A percentile compares a stretch with the other conserved stretches of the same genome.
These are phyloP conservation scores for Callosobruchus maculatus DNA, from an alignment of 2,888 invertebrate genomes.

Conservation along the genomic window DNA sequence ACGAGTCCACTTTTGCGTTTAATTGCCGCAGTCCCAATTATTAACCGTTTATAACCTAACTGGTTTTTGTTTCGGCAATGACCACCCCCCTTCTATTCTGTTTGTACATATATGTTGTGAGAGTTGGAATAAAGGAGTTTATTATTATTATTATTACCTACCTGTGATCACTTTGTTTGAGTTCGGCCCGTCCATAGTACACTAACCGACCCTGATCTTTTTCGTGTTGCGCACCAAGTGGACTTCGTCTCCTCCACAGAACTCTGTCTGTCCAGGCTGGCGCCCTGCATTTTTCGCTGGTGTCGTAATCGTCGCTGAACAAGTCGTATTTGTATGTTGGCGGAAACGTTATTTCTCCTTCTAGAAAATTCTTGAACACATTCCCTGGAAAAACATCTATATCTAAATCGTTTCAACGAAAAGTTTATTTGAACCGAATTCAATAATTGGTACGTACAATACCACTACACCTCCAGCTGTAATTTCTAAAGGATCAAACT, in stretches of 20 bases:
- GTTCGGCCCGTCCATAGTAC: conserved; percentile 88
- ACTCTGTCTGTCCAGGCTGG: conserved; percentile 99
- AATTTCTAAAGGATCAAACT: no score
- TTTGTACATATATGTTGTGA: no score
- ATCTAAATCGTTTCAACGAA: no score
- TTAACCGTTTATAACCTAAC: no score
- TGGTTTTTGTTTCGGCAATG: no score
- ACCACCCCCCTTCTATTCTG: no score
- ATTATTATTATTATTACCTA: not conserved
- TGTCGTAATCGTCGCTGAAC: conserved; percentile 98
- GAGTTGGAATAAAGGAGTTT: no score
- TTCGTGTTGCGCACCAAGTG: conserved; percentile 61
- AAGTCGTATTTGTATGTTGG: conserved; percentile 99
- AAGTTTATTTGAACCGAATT: no score
- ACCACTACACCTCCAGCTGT: no score
- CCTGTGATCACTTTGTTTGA: conserved; percentile 93
- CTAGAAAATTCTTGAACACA: conserved; percentile 89
- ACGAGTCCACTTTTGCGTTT: no score
- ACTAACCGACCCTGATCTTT: conserved; percentile 72
- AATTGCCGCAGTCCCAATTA: no score
- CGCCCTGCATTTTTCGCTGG: conserved; percentile 94
- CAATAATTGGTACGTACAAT: no score
- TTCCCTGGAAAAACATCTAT: conserved; percentile 46
- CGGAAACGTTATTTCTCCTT: conserved; percentile 87
- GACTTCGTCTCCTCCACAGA: conserved; percentile 83